Conservation (phyloP, 2,888 invertebrate species). For the Drosophila picticornis region DNA sequence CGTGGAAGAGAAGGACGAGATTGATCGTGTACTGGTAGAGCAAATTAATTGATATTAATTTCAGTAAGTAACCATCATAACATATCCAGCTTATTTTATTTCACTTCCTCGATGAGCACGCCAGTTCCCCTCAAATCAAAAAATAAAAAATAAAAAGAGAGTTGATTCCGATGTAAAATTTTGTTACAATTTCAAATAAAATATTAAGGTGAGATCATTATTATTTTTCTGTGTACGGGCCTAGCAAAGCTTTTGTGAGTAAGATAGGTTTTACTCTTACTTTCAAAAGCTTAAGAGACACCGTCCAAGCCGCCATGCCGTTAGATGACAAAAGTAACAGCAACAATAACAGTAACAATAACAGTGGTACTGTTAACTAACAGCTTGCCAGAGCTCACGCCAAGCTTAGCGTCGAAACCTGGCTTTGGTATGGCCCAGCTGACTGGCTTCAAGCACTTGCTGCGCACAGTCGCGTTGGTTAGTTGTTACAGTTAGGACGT, state of each 20-base stretch:
- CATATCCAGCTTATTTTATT: not conserved
- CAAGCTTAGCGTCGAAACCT: constrained; percentile 37
- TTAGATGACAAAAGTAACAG: constrained; percentile 11
- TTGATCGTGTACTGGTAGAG: constrained; percentile 1
- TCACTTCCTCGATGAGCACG: not conserved
- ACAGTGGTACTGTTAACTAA: constrained; percentile 56
- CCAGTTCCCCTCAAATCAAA: not conserved
- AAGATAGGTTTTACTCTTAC: constrained; percentile 65
- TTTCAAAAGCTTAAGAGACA: constrained; percentile 77
- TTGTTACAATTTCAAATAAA: not conserved
- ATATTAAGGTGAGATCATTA: not conserved
- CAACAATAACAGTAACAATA: constrained; percentile 28
- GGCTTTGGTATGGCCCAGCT: constrained; percentile 49
- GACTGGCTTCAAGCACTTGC: constrained; percentile 55
- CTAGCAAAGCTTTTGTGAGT: constrained; percentile 43
- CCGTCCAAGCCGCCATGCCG: constrained; percentile 5
- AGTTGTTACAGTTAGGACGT: constrained; percentile 73
- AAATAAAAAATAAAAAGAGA: not conserved
- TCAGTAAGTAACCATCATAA: constrained; percentile 6
- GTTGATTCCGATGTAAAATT: not conserved
- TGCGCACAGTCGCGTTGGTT: constrained; percentile 74
- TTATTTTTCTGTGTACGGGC: not conserved
- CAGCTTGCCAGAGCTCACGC: constrained; percentile 32
- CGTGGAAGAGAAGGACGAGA: constrained; percentile 2
- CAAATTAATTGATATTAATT: constrained; percentile 3